A percentile compares a stretch with the other conserved stretches of the same genome.
phyloP scores from a whole-genome alignment of 1,140 invertebrate genomes.

The Muscidifurax raptorellus region DNA sequence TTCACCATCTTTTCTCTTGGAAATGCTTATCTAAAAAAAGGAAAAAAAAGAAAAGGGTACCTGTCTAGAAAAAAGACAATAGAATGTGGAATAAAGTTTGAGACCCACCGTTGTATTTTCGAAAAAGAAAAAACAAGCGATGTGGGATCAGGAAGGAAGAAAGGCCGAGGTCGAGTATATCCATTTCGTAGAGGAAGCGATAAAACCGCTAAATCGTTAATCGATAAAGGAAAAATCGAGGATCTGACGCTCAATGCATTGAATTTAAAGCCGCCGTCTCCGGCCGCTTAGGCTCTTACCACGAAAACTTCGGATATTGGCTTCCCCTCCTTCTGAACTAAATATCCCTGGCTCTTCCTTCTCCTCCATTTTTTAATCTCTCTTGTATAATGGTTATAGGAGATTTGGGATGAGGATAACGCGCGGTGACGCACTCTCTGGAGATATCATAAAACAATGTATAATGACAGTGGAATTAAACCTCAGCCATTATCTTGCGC shows the following conservation, averaged over 20 bases:
- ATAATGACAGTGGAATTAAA: neutral
- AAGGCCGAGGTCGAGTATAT: slow-evolving; percentile 26
- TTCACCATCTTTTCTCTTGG: too few relatives aligned
- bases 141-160: neutral
- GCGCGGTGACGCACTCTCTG: neutral
- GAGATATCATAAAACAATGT: neutral
- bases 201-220: slow-evolving; percentile 40
- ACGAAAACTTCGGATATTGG: slow-evolving; percentile 8
- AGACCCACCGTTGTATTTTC: neutral
- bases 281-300: neutral
- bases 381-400: neutral
- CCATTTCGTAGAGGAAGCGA: neutral
- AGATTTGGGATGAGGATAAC: neutral
- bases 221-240: slow-evolving; percentile 34
- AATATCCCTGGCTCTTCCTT: neutral
- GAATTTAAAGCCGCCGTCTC: neutral
- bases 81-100: neutral
- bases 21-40: too few relatives aligned
- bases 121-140: neutral
- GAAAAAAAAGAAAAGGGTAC: neutral
- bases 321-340: neutral
- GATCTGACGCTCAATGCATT: slow-evolving; percentile 7
- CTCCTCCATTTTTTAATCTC: neutral
- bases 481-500: too few relatives aligned
- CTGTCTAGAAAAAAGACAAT: neutral